These are phyloP conservation scores for Agelastica alni DNA, from an alignment of 2,888 invertebrate genomes.

Conservation along the genomic window DNA sequence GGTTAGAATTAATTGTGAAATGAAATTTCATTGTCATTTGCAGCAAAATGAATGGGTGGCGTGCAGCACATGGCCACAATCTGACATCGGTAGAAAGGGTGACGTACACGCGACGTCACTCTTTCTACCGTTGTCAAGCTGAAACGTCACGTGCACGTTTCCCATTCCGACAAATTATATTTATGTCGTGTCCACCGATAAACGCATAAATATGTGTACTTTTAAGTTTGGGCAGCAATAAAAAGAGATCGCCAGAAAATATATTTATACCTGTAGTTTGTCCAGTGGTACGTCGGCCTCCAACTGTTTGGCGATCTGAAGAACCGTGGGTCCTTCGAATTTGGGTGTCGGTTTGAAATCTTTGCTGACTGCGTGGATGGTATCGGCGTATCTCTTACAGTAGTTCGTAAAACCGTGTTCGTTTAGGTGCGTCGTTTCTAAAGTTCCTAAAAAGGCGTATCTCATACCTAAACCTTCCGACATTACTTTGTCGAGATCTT, in stretches of 20 bases:
- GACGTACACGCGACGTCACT: too few relatives aligned
- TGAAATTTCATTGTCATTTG: too few relatives aligned
- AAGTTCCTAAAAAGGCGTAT: conserved; percentile 92
- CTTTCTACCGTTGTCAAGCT: too few relatives aligned
- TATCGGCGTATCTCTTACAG: conserved; percentile 64
- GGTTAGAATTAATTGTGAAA: too few relatives aligned
- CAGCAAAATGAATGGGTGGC: too few relatives aligned
- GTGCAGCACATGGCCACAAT: too few relatives aligned
- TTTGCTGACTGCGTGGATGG: conserved; percentile 67
- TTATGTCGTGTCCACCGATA: not conserved
- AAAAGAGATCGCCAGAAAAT: not conserved
- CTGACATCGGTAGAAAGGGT: too few relatives aligned
- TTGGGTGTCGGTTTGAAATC: conserved; percentile 77
- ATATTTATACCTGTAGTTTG: conserved; percentile 57
- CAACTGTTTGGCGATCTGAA: conserved; percentile 72
- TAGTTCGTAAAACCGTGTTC: conserved; percentile 81
- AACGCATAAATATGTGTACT: too few relatives aligned
- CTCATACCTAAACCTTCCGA: conserved; percentile 92
- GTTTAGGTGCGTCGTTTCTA: conserved; percentile 93
- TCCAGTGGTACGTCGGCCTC: conserved; percentile 75
- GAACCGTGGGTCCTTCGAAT: conserved; percentile 71
- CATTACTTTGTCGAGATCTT: conserved; percentile 92
- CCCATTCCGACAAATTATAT: not conserved
- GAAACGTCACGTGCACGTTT: too few relatives aligned
- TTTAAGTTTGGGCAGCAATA: too few relatives aligned